Base-by-base conservation (phyloP, 2,888 invertebrate species). In the Xylota segnis region DNA sequence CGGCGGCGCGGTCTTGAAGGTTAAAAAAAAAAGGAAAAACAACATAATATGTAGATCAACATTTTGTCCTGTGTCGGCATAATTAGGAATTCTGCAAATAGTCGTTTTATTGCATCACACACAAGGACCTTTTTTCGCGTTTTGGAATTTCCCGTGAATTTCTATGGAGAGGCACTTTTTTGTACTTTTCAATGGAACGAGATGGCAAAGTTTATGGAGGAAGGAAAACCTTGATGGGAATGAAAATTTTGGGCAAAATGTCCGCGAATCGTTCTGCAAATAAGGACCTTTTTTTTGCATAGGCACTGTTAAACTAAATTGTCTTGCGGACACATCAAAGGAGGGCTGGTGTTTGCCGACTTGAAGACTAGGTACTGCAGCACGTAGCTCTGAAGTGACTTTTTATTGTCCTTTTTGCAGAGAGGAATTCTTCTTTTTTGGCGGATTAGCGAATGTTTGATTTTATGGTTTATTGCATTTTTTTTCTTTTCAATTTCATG, bases 81-180 rank as follows among this genome's bases (percentile, higher is more conserved):
- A 83, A 83, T 83, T 68, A 78, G 12, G 61, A 43, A 34, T 52
- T 74, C 74, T 63, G 78, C 83, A 83, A 83, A 78, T 74, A 83
- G n/a, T 65, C 37, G 6, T 68, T 83, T 83, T 83, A 83, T 83
- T 83, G 65, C 83, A 83, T 83, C 77, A 83, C 59, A 32, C 77
- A 83, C 59, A 32, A 50, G 52, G 61, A 74, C 66, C 61, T 63
- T 74, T 81, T 72, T 74, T 63, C 27, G 54, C 47, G 56, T 70
- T 58, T 47, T 14, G 61, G 66, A 78, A 45, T 66, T 65, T 68
- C 72, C 66, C 32, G 5, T 5, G 66, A 78, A 59, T 54, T 63
- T 43, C 5, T 0, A 0, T 5, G 1, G 34, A 47, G n/a, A 47
- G n/a, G 61, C 61, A 50, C 10, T 56, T 29, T 75, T 45, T 68